These are phyloP conservation scores for Drosophila leontia DNA, from an alignment of 1,140 invertebrate genomes.

Conservation along the genomic window DNA sequence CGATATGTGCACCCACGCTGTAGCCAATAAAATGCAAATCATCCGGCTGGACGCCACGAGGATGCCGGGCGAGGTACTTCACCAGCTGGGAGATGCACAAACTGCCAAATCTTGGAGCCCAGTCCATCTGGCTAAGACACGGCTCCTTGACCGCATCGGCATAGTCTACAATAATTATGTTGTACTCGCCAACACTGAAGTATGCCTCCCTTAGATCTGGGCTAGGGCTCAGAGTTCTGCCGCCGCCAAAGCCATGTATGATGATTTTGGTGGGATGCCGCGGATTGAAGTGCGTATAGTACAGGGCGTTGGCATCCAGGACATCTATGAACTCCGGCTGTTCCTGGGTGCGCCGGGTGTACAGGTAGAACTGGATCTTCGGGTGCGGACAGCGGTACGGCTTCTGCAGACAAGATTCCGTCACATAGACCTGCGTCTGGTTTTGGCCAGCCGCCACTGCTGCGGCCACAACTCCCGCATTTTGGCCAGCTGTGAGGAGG, in stretches of 20 bases:
- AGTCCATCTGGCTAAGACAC: constrained; percentile 92
- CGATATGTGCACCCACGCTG: constrained; percentile 94
- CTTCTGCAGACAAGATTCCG: constrained; percentile 91
- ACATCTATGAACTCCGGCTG: constrained; percentile 90
- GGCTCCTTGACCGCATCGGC: constrained; percentile 92
- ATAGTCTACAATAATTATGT: constrained; percentile 95
- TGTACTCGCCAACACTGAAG: constrained; percentile 92
- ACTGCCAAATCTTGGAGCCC: constrained; percentile 92
- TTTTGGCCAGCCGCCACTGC: constrained; percentile 72
- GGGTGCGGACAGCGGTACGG: constrained; percentile 92
- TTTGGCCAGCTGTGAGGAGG: constrained; percentile 62
- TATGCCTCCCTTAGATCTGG: constrained; percentile 93
- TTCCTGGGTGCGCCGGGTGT: constrained; percentile 91
- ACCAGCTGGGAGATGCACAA: constrained; percentile 93
- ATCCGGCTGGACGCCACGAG: constrained; percentile 89
- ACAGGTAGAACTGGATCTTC: constrained; percentile 93
- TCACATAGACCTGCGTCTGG: constrained; percentile 88
- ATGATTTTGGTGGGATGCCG: constrained; percentile 92
- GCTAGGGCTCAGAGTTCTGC: constrained; percentile 91
- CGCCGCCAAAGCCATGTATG: constrained; percentile 93
- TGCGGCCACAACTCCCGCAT: constrained; percentile 64
- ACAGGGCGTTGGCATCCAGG: constrained; percentile 88
- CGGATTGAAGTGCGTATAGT: constrained; percentile 90
- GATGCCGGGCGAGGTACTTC: constrained; percentile 91
- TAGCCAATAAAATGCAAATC: constrained; percentile 93